Percentiles rank a stretch among this genome's conserved stretches.
phyloP scores from a whole-genome alignment of 2,797 vertebrate species.

The Malacoctenus gilli region DNA sequence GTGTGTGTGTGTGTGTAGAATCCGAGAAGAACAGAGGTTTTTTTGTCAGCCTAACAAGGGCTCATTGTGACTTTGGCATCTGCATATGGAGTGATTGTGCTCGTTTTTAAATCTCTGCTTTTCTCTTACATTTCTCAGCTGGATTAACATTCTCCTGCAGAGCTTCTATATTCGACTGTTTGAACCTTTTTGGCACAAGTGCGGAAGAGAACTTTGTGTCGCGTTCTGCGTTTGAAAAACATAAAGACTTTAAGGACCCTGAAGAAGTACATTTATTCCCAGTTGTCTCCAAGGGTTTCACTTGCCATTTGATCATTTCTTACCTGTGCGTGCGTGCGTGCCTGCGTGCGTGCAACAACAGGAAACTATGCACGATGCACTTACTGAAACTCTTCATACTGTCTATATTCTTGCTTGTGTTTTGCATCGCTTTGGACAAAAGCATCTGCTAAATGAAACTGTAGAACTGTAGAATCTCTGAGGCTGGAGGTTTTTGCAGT shows the following conservation, averaged over 20 bases:
- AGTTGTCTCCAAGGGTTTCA: no score
- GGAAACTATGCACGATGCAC: no score
- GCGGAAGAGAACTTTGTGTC: constrained; percentile 4
- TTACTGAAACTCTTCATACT: no score
- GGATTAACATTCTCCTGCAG: constrained; percentile 87
- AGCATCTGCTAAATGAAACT: no score
- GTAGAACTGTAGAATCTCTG: no score
- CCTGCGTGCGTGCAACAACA: constrained; percentile 6
- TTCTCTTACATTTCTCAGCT: constrained; percentile 70
- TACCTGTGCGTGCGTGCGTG: not conserved
- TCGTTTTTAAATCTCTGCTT: constrained; percentile 83
- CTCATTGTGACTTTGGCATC: constrained; percentile 83
- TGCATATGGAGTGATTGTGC: constrained; percentile 85
- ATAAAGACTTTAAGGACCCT: constrained; percentile 30
- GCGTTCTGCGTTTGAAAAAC: constrained; percentile 13
- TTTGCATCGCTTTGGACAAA: no score
- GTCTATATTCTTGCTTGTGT: no score
- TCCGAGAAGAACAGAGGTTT: constrained; percentile 83
- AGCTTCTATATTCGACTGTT: constrained; percentile 47
- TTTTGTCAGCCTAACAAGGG: constrained; percentile 85
- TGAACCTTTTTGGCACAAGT: constrained; percentile 21
- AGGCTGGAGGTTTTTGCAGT: no score
- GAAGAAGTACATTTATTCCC: no score
- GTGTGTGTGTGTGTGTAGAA: constrained; percentile 76
- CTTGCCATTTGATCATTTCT: no score